phyloP scores from a whole-genome alignment of 2,888 invertebrate species.

The Rhogogaster chlorosoma region DNA sequence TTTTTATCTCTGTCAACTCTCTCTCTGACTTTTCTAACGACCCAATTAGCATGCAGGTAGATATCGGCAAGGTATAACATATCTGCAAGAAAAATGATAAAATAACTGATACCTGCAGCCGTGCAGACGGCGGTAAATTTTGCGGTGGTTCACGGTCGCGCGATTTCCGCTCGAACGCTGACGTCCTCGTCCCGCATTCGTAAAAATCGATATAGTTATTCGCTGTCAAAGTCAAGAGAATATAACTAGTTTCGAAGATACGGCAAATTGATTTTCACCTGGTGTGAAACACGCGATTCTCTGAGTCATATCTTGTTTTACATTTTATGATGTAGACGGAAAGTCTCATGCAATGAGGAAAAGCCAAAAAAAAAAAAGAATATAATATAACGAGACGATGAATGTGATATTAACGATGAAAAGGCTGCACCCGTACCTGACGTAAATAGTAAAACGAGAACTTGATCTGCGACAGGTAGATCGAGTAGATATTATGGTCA shows the following conservation, averaged over 20 bases:
- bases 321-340: not conserved
- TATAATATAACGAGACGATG: not conserved
- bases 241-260: not conserved
- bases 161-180: constrained; percentile 69
- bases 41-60: not conserved
- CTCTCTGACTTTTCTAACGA: not conserved
- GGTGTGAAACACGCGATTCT: not conserved
- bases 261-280: not conserved
- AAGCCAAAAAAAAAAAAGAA: not conserved
- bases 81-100: not conserved
- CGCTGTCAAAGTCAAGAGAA: constrained; percentile 74
- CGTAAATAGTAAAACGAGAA: not conserved
- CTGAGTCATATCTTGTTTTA: not conserved
- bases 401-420: not conserved
- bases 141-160: constrained; percentile 64
- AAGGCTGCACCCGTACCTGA: constrained; percentile 11
- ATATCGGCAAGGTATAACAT: constrained; percentile 51
- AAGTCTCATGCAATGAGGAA: not conserved
- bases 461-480: constrained; percentile 39
- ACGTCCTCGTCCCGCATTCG: constrained; percentile 70
- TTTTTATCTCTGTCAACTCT: not conserved
- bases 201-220: constrained; percentile 57
- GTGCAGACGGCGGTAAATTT: not conserved
- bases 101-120: not conserved
- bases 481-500: constrained; percentile 14